Conservation (phyloP, 2,797 vertebrate species). For the Prionace glauca region DNA sequence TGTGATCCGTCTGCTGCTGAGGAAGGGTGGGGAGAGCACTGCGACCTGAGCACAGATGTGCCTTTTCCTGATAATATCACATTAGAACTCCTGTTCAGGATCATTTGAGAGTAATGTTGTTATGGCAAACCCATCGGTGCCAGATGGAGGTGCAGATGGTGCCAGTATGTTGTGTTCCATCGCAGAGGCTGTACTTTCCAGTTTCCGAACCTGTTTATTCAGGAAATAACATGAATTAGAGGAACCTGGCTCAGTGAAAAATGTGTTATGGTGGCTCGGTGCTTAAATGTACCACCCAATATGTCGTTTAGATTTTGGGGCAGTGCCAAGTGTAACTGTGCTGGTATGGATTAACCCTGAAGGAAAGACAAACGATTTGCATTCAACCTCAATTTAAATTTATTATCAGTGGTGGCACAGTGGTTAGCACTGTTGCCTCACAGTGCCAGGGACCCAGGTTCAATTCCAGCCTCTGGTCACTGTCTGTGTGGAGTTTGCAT, state of each 20-base stretch:
- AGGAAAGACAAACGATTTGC: not conserved
- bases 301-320: not conserved
- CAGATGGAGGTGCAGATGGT: constrained; percentile 27
- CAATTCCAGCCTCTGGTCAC: no score
- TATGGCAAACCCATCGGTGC: not conserved
- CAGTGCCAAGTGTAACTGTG: no score
- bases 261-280: not conserved
- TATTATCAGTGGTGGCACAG: no score
- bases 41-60: constrained; percentile 32
- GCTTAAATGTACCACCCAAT: not conserved
- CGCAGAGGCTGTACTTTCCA: not conserved
- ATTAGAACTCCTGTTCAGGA: constrained; percentile 22
- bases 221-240: not conserved
- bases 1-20: constrained; percentile 1
- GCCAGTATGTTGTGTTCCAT: not conserved
- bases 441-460: no score
- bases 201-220: not conserved
- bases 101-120: constrained; percentile 11
- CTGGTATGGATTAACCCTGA: not conserved
- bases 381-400: not conserved
- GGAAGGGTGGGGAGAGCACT: not conserved
- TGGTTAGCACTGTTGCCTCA: no score
- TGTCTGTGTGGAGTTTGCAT: no score
- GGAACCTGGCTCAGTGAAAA: not conserved
- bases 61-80: constrained; percentile 33